Evolutionary conservation across 2,888 invertebrate species (phyloP).

Genomic region (Trichopoda pennipes): DNA sequence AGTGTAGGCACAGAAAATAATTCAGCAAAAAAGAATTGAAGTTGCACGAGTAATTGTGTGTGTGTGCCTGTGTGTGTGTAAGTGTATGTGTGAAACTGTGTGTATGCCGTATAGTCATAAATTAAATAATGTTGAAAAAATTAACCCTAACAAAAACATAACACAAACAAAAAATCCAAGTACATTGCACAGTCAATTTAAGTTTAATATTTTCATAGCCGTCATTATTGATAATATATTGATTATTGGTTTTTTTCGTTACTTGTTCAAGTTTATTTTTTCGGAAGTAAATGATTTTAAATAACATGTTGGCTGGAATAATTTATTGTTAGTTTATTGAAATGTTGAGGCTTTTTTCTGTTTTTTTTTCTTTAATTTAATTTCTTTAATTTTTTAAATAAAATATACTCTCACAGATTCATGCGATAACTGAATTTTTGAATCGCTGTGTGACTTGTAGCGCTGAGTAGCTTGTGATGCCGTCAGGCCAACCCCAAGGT

Average conservation of each 20-base stretch:
- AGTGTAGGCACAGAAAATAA: conserved; percentile 45
- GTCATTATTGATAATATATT: conserved; percentile 66
- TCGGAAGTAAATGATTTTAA: conserved; percentile 62
- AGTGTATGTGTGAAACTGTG: not conserved
- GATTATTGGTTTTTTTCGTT: conserved; percentile 56
- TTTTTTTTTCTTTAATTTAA: not conserved
- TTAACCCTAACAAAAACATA: conserved; percentile 57
- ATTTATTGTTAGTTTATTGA: conserved; percentile 56
- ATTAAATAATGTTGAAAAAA: conserved; percentile 61
- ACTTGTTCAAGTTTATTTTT: conserved; percentile 44
- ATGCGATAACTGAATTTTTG: not conserved
- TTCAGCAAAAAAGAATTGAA: conserved; percentile 7
- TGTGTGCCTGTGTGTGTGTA: no score
- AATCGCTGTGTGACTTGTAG: no score
- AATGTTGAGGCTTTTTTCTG: conserved; percentile 6
- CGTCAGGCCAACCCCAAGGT: no score
- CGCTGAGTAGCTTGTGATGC: no score
- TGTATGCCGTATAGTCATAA: conserved; percentile 41
- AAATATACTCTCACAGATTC: not conserved
- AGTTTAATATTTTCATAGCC: conserved; percentile 66
- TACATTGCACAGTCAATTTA: conserved; percentile 63
- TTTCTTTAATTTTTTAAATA: not conserved
- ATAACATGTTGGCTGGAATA: conserved; percentile 49
- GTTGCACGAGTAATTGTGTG: conserved; percentile 12
- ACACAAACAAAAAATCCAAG: conserved; percentile 30